Evolutionary conservation across 2,113 vertebrate species (phyloP).

Genomic region (Paralichthys olivaceus): DNA sequence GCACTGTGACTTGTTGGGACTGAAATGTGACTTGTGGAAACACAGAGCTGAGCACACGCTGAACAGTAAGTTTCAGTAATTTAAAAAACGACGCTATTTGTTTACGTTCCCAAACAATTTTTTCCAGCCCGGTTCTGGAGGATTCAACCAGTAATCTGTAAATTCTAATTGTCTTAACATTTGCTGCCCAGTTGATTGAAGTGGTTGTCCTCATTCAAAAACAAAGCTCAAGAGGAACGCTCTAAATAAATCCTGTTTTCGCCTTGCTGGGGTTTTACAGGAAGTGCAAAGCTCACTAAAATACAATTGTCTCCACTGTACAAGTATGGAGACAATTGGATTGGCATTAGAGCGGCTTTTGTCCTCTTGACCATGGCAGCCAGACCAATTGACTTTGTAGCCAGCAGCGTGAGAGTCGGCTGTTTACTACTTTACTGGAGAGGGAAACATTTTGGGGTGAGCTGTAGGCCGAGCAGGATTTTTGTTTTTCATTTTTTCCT

Average conservation of each 20-base stretch:
- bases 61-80: neutral
- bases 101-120: neutral
- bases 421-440: conserved; percentile 14
- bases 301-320: conserved; percentile 39
- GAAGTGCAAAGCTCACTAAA: conserved; percentile 58
- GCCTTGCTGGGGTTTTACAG: conserved; percentile 41
- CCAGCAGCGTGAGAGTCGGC: conserved; percentile 21
- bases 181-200: conserved; percentile 36
- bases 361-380: conserved; percentile 47
- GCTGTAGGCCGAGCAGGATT: neutral
- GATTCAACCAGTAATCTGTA: conserved; percentile 19
- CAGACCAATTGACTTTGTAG: conserved; percentile 44
- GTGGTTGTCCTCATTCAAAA: conserved; percentile 41
- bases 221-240: conserved; percentile 50
- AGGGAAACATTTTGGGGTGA: conserved; percentile 1
- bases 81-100: neutral
- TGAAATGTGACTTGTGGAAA: conserved; percentile 35
- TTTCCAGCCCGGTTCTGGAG: conserved; percentile 10
- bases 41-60: conserved; percentile 10
- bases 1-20: conserved; percentile 40
- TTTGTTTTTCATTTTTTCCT: neutral
- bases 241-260: conserved; percentile 63
- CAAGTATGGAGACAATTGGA: conserved; percentile 50
- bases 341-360: conserved; percentile 54
- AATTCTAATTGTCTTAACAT: conserved; percentile 25